Conservation (phyloP, 2,113 vertebrate species). For the Microtus ochrogaster region DNA sequence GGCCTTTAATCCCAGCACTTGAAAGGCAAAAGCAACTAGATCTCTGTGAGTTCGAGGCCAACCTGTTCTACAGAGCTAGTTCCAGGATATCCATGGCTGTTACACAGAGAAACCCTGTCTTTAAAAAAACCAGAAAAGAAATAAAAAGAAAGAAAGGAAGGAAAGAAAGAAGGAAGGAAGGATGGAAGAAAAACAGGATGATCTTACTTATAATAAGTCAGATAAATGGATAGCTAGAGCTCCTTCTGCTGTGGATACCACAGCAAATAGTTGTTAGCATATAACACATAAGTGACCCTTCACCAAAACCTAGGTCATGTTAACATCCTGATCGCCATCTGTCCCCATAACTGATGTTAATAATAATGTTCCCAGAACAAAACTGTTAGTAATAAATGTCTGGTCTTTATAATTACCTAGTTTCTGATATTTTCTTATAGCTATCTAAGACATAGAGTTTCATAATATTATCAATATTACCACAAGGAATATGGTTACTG, state of each 20-base stretch:
- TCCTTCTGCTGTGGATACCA: not conserved
- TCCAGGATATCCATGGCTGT: not conserved
- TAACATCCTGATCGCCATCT: not conserved
- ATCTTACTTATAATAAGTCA: not conserved
- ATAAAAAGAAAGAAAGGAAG: too few relatives aligned
- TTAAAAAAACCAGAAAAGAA: too few relatives aligned
- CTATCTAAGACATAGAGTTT: not conserved
- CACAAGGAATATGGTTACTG: not conserved
- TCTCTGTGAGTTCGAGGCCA: not conserved
- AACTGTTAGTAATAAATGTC: not conserved
- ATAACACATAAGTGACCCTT: not conserved
- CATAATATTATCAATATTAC: not conserved
- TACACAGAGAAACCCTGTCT: not conserved
- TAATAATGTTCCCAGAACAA: not conserved
- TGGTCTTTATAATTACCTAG: not conserved
- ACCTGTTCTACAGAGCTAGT: not conserved
- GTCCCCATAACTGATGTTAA: not conserved
- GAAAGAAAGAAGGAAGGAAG: too few relatives aligned
- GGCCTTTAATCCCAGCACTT: not conserved
- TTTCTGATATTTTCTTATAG: not conserved
- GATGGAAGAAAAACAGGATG: not conserved
- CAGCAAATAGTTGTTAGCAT: not conserved
- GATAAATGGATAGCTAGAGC: not conserved
- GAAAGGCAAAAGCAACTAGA: not conserved
- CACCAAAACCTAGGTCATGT: not conserved